phyloP scores from a whole-genome alignment of 1,140 invertebrate species.

The Planococcus citri region DNA sequence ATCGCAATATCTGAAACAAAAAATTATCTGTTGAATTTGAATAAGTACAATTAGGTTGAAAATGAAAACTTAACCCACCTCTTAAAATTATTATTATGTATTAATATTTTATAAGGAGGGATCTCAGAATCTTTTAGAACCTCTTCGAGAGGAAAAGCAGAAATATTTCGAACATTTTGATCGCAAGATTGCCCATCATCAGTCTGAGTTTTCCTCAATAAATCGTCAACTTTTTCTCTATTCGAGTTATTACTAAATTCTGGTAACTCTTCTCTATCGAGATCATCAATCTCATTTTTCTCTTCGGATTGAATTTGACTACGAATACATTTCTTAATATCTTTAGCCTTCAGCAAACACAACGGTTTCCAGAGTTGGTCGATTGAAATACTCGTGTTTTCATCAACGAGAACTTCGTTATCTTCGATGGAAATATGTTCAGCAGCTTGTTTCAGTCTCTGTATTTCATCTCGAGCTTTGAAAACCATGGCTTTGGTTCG shows the following conservation, averaged over 20 bases:
- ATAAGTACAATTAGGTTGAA: neutral
- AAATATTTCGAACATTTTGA: neutral
- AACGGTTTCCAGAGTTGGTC: neutral
- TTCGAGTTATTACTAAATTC: neutral
- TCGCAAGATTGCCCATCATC: neutral
- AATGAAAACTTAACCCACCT: neutral
- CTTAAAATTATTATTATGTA: slow-evolving; percentile 10
- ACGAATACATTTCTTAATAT: neutral
- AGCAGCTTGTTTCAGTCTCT: neutral
- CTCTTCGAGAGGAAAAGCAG: neutral
- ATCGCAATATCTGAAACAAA: slow-evolving; percentile 7
- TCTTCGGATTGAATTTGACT: neutral
- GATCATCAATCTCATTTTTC: neutral
- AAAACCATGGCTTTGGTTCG: neutral
- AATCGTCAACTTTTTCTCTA: neutral
- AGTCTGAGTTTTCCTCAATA: neutral
- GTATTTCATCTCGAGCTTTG: neutral
- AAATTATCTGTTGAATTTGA: no score
- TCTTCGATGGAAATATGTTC: neutral
- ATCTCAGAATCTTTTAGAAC: neutral
- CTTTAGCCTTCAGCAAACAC: neutral
- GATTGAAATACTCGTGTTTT: neutral
- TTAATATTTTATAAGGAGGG: neutral
- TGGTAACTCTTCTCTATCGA: neutral
- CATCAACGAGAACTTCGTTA: neutral